These are phyloP conservation scores for Macquaria australasica DNA, from an alignment of 2,113 vertebrate genomes.

Conservation along the genomic window DNA sequence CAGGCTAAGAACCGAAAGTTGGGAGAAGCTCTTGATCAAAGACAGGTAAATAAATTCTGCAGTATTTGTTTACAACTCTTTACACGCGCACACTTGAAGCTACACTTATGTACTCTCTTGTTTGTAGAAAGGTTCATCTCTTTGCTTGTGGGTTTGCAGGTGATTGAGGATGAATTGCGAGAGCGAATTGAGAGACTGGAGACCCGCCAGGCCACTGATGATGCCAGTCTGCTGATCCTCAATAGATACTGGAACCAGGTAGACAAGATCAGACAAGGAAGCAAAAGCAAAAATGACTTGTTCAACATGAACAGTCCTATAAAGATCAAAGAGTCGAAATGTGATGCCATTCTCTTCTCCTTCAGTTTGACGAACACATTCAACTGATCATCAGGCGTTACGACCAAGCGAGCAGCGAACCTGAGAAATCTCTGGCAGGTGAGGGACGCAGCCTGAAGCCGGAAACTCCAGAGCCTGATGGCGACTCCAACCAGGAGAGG, in stretches of 20 bases:
- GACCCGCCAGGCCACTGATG: constrained; percentile 95
- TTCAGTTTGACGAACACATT: constrained; percentile 95
- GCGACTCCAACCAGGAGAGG: constrained; percentile 95
- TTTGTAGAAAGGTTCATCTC: neutral
- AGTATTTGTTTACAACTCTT: neutral
- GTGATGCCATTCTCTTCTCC: neutral
- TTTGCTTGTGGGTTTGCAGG: constrained; percentile 74
- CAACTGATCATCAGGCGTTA: constrained; percentile 90
- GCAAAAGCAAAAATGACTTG: neutral
- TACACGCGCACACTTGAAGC: neutral
- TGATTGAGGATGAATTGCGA: constrained; percentile 95
- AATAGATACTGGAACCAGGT: constrained; percentile 99
- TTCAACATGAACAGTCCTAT: neutral
- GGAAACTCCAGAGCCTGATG: constrained; percentile 92
- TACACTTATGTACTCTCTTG: neutral
- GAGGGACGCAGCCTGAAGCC: constrained; percentile 87
- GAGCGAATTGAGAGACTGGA: constrained; percentile 96
- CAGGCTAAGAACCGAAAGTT: constrained; percentile 95
- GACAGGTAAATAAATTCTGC: constrained; percentile 79
- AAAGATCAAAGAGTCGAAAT: neutral
- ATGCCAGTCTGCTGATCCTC: constrained; percentile 95
- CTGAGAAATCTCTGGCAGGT: constrained; percentile 86
- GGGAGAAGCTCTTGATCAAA: constrained; percentile 93
- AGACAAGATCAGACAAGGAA: constrained; percentile 7
- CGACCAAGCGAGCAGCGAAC: constrained; percentile 86